These are phyloP conservation scores for Sesamia nonagrioides DNA, from an alignment of 1,140 invertebrate genomes.

Conservation along the genomic window DNA sequence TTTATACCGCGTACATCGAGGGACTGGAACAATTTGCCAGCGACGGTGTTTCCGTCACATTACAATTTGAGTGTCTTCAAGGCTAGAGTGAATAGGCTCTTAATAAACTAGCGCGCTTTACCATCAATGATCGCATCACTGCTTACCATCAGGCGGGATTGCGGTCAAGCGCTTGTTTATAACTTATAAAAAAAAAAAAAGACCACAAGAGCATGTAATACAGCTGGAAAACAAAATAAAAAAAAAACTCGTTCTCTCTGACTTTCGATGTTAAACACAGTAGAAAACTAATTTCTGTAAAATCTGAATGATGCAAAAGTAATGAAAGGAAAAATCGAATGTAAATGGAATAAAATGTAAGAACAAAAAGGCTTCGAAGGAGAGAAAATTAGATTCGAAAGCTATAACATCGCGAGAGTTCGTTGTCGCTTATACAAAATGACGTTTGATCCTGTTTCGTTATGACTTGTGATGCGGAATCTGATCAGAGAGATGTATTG, in stretches of 20 bases:
- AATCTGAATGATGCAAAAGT: slow-evolving; percentile 32
- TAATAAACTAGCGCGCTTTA: too few species aligned
- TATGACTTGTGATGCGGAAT: slow-evolving; percentile 48
- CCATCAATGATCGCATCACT: too few species aligned
- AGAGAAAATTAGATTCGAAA: slow-evolving; percentile 65
- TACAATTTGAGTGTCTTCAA: too few species aligned
- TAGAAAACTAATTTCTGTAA: slow-evolving; percentile 28
- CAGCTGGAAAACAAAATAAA: background rate
- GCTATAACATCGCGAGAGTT: slow-evolving; percentile 61
- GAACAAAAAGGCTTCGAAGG: slow-evolving; percentile 51
- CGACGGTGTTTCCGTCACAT: too few species aligned
- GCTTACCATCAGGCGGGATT: too few species aligned
- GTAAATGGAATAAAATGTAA: slow-evolving; percentile 58
- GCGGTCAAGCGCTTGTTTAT: too few species aligned
- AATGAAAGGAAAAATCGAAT: slow-evolving; percentile 51
- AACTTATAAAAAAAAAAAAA: too few species aligned
- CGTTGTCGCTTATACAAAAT: slow-evolving; percentile 60
- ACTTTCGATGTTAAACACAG: background rate
- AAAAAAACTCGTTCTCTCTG: background rate
- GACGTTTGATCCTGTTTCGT: slow-evolving; percentile 64
- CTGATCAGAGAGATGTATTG: slow-evolving; percentile 36
- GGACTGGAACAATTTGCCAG: too few species aligned
- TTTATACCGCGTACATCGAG: too few species aligned
- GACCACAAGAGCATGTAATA: too few species aligned
- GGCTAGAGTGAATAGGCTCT: too few species aligned